Evolutionary conservation across 2,113 vertebrate genomes (phyloP).

Genomic region (Brachypteracias leptosomus): DNA sequence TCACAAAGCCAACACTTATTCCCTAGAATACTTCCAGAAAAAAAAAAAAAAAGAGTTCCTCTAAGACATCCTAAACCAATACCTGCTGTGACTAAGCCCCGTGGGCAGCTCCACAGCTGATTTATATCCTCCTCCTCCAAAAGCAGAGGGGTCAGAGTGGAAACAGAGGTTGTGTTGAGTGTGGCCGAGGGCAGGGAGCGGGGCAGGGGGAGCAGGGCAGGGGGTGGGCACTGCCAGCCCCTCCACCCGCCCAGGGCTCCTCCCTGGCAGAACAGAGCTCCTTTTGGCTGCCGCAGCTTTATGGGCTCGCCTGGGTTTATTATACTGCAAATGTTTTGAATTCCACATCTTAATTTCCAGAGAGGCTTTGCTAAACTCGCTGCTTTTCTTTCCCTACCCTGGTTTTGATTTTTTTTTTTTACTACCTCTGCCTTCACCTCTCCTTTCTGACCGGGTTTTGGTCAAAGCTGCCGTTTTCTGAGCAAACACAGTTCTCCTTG

Average conservation of each 20-base stretch:
- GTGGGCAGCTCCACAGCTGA: constrained; percentile 54
- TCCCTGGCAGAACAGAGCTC: constrained; percentile 40
- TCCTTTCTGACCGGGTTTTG: neutral
- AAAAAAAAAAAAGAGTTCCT: neutral
- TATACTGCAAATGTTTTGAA: constrained; percentile 63
- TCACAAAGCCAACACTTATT: constrained; percentile 54
- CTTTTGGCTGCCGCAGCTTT: constrained; percentile 44
- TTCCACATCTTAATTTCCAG: constrained; percentile 60
- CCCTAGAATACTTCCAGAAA: constrained; percentile 47
- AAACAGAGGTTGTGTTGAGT: constrained; percentile 29
- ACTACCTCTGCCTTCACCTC: neutral
- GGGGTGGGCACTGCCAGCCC: constrained; percentile 41
- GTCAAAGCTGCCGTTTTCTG: constrained; percentile 20
- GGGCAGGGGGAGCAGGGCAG: constrained; percentile 11
- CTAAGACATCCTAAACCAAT: constrained; percentile 61
- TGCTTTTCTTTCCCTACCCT: neutral
- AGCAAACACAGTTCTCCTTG: constrained; percentile 42
- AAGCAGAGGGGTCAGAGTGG: constrained; percentile 35
- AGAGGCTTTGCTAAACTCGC: constrained; percentile 34
- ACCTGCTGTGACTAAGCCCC: constrained; percentile 64
- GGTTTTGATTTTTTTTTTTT: neutral
- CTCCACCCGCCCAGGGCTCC: constrained; percentile 39
- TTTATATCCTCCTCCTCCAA: constrained; percentile 48
- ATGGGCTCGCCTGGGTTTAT: constrained; percentile 46
- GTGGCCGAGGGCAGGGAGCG: constrained; percentile 22